Base-by-base conservation (phyloP, 1,140 invertebrate species). In the Helicoverpa zea region DNA sequence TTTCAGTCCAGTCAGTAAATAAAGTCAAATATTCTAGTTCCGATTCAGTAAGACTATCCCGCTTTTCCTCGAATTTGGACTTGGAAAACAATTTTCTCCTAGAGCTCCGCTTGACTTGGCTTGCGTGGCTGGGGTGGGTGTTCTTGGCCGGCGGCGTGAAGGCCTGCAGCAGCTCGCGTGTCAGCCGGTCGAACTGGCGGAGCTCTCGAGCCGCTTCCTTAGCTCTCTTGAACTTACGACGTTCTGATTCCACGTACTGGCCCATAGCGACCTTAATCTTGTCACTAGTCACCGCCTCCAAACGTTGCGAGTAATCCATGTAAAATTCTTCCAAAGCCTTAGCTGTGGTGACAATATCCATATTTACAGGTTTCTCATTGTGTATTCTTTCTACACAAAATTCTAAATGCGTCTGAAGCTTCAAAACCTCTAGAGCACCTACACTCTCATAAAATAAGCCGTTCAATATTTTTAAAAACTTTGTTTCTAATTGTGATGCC, bases 1-100 rank as follows among this genome's bases (percentile, higher is more conserved):
- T 84, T 76, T 83, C 84, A 52, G 85, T 89, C 92, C 92, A 93
- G 56, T 93, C 89, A 63, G 93, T 94, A 80, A 94, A 94, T 43
- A 94, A 80, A 58, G 70, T 72, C n/a, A 93, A 82, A 87, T 92
- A 93, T 70, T 94, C 91, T 43, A 87, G 29, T 73, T 92, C 87
- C 13, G 84, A 85, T 29, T 89, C 89, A 13, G 84, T 88, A 30
- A 63, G 68, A 75, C 7, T 61, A 12, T 59, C 43, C 14, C 43
- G n/a, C 59, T 61, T 61, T 49, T 56, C 13, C 7, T 81, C 56
- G 51, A 61, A 16, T 54, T 80, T 79, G 18, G 58, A 12, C 58
- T 63, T 70, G 11, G 12, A n/a, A 35, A 11, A 13, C 81, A 68
- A 29, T 79, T 80, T 82, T 70, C 4, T 77, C 49, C 14, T 49